phyloP scores from a whole-genome alignment of 2,797 vertebrate species.

The Phoeniculus purpureus region DNA sequence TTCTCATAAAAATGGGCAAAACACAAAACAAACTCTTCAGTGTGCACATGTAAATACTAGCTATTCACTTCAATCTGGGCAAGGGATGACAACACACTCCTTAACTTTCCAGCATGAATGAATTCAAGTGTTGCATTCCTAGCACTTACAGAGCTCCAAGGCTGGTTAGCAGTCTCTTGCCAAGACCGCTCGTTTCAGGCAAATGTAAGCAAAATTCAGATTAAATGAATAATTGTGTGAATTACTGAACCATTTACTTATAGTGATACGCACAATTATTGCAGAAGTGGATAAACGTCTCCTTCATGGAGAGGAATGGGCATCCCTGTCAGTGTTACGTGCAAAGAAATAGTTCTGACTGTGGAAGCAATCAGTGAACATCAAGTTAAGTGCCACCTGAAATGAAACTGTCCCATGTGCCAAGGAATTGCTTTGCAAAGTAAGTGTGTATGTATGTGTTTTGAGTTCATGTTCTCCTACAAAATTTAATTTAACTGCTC shows the following conservation, averaged over 20 bases:
- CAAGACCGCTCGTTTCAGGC: neutral
- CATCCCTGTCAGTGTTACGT: neutral
- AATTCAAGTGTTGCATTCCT: neutral
- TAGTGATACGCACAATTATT: neutral
- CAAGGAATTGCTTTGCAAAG: neutral
- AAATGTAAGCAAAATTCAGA: neutral
- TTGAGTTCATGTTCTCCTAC: constrained; percentile 19
- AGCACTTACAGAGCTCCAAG: neutral
- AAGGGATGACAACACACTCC: neutral
- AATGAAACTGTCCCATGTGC: neutral
- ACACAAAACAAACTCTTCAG: neutral
- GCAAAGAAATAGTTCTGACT: neutral
- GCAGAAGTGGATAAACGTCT: neutral
- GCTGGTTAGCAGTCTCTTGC: neutral
- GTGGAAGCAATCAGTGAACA: neutral
- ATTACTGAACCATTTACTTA: neutral
- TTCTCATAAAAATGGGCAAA: neutral
- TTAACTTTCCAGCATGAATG: neutral
- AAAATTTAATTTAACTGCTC: constrained; percentile 66
- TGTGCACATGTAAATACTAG: neutral
- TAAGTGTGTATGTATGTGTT: neutral
- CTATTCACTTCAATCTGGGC: neutral
- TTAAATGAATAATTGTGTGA: neutral
- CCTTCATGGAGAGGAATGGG: neutral
- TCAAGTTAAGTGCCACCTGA: neutral